These are phyloP conservation scores for Ormia ochracea DNA, from an alignment of 2,888 invertebrate genomes.

Conservation along the genomic window DNA sequence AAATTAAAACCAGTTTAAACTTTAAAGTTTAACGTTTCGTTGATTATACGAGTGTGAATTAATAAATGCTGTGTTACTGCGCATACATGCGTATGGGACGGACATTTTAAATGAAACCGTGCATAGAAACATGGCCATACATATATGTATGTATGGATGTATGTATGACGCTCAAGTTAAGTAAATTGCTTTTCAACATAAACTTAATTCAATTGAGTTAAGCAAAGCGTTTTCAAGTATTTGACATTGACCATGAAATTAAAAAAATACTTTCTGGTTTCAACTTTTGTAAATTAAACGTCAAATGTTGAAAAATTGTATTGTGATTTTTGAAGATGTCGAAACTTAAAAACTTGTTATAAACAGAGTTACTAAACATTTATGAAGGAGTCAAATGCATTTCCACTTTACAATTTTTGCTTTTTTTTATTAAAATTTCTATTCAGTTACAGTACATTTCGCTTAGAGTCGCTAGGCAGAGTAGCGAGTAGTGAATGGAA, in stretches of 20 bases:
- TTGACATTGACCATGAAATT: conserved; percentile 62
- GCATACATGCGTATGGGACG: conserved; percentile 14
- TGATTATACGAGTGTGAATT: background rate
- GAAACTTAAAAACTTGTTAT: conserved; percentile 39
- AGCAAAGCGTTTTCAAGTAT: conserved; percentile 7
- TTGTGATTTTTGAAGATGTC: conserved; percentile 11
- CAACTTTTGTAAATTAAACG: background rate
- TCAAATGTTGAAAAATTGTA: background rate
- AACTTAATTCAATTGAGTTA: conserved; percentile 25
- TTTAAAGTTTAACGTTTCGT: background rate
- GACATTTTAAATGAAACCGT: background rate
- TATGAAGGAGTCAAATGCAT: no score
- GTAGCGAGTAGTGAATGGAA: no score
- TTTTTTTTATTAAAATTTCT: no score
- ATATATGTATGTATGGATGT: background rate
- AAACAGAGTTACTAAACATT: background rate
- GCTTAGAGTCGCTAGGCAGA: no score
- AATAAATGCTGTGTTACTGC: conserved; percentile 4
- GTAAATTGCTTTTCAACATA: conserved; percentile 51
- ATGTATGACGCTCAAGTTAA: conserved; percentile 27
- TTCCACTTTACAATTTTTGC: no score
- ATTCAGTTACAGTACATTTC: no score
- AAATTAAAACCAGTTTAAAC: conserved; percentile 38
- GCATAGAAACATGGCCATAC: background rate
- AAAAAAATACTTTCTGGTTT: background rate